phyloP scores from a whole-genome alignment of 1,140 invertebrate species.

The Drosophila subpulchrella region DNA sequence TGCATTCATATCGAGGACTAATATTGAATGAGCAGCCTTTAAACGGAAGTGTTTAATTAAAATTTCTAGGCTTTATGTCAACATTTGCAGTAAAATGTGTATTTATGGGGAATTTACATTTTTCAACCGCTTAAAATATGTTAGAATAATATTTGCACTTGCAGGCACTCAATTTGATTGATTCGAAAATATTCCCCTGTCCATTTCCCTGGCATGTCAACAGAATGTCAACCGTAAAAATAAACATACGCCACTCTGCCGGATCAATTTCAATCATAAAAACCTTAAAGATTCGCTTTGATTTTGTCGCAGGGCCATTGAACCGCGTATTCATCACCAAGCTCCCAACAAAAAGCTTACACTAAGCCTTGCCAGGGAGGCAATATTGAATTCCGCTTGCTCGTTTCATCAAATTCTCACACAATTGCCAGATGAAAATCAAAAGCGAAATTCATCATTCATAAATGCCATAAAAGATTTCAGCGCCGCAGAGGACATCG shows the following conservation, averaged over 20 bases:
- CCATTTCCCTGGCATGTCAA: slow-evolving; percentile 2
- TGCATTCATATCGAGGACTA: slow-evolving; percentile 13
- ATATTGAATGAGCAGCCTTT: slow-evolving; percentile 6
- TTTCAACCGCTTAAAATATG: neutral
- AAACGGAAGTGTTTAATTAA: slow-evolving; percentile 31
- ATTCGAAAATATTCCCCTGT: slow-evolving; percentile 25
- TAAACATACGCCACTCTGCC: slow-evolving; percentile 21
- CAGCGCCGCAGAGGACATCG: slow-evolving; percentile 23
- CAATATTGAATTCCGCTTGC: slow-evolving; percentile 45
- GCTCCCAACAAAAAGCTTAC: slow-evolving; percentile 17
- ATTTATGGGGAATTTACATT: neutral
- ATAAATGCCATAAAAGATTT: slow-evolving; percentile 62
- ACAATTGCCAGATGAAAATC: slow-evolving; percentile 68
- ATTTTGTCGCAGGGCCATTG: slow-evolving; percentile 47
- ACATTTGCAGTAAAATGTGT: slow-evolving; percentile 1
- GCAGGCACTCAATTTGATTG: slow-evolving; percentile 39
- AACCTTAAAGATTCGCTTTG: slow-evolving; percentile 30
- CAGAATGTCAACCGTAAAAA: slow-evolving; percentile 26
- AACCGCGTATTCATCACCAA: slow-evolving; percentile 46
- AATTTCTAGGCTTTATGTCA: slow-evolving; percentile 4
- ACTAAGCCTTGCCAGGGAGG: slow-evolving; percentile 27
- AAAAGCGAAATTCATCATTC: slow-evolving; percentile 75
- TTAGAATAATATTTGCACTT: slow-evolving; percentile 18
- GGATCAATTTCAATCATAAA: slow-evolving; percentile 25
- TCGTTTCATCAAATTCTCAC: slow-evolving; percentile 64